A percentile compares a stretch with the other conserved stretches of the same genome.
Conservation (phyloP, 1,140 invertebrate genomes). For the Psix sp. region DNA sequence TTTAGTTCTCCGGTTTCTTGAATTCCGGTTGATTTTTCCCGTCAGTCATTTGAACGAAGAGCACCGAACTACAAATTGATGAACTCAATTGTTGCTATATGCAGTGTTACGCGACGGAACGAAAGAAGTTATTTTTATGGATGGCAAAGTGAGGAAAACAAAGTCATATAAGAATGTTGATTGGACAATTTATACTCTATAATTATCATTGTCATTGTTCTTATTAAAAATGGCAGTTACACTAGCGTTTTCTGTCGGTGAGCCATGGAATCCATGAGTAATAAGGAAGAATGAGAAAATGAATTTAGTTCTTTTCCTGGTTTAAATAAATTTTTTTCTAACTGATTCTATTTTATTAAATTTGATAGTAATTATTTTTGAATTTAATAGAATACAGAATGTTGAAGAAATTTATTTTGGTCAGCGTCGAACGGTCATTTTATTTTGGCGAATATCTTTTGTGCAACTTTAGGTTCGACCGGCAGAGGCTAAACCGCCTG, state of each 20-base stretch:
- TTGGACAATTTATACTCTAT: conserved; percentile 53
- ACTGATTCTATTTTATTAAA: too few relatives aligned
- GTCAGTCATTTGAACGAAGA: conserved; percentile 13
- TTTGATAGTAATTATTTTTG: too few relatives aligned
- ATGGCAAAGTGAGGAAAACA: conserved; percentile 12
- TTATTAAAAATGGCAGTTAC: conserved; percentile 20
- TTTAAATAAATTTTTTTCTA: too few relatives aligned
- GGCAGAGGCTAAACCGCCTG: conserved; percentile 23
- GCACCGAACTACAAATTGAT: conserved; percentile 47
- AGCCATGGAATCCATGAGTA: too few relatives aligned
- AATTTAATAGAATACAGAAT: too few relatives aligned
- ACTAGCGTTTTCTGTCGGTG: too few relatives aligned
- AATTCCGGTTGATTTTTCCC: conserved; percentile 3
- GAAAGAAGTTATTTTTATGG: conserved; percentile 43
- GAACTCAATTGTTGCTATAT: conserved; percentile 49
- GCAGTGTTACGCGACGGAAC: conserved; percentile 42
- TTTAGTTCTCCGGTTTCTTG: too few relatives aligned
- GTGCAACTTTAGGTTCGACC: conserved; percentile 13
- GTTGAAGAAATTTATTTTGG: too few relatives aligned
- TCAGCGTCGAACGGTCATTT: neutral
- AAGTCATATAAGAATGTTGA: conserved; percentile 19
- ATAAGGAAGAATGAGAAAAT: neutral
- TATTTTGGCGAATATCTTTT: conserved; percentile 3
- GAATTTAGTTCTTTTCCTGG: too few relatives aligned
- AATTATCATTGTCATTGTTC: conserved; percentile 42